Conservation (phyloP, 2,113 vertebrate species). For the Montifringilla adamsi region DNA sequence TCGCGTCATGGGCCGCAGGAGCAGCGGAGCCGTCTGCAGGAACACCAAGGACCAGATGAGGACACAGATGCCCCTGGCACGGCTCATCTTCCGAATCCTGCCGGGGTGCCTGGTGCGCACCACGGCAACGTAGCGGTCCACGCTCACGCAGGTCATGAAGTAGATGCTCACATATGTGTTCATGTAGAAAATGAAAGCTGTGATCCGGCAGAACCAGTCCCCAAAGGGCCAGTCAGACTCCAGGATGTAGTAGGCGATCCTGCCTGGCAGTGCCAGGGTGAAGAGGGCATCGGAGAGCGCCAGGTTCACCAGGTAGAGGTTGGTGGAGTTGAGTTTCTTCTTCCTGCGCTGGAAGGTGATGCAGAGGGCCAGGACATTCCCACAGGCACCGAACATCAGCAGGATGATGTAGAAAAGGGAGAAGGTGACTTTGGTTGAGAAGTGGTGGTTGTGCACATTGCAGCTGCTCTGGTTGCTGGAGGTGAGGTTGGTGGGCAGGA, state of each 20-base stretch:
- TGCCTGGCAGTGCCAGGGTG: conserved; percentile 76
- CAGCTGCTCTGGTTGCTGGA: conserved; percentile 70
- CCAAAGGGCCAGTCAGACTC: conserved; percentile 85
- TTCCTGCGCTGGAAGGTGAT: conserved; percentile 76
- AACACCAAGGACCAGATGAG: conserved; percentile 78
- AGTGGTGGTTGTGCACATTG: conserved; percentile 70
- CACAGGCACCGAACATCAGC: conserved; percentile 73
- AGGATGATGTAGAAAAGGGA: conserved; percentile 77
- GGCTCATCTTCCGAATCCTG: conserved; percentile 57
- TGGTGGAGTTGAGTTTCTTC: conserved; percentile 83
- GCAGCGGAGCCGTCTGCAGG: conserved; percentile 73
- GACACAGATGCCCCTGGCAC: conserved; percentile 69
- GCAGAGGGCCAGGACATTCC: conserved; percentile 80
- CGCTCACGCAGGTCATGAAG: conserved; percentile 84
- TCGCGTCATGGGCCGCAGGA: conserved; percentile 68
- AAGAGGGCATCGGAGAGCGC: conserved; percentile 83
- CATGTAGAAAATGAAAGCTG: conserved; percentile 77
- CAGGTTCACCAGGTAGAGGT: conserved; percentile 81
- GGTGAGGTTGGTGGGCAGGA: conserved; percentile 7
- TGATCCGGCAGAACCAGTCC: conserved; percentile 77
- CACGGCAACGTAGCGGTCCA: conserved; percentile 84
- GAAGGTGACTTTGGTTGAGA: conserved; percentile 69
- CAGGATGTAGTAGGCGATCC: conserved; percentile 79
- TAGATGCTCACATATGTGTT: conserved; percentile 84
- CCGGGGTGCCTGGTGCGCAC: conserved; percentile 70